These are phyloP conservation scores for Squalus acanthias DNA, from an alignment of 2,797 vertebrate species.

Conservation along the genomic window DNA sequence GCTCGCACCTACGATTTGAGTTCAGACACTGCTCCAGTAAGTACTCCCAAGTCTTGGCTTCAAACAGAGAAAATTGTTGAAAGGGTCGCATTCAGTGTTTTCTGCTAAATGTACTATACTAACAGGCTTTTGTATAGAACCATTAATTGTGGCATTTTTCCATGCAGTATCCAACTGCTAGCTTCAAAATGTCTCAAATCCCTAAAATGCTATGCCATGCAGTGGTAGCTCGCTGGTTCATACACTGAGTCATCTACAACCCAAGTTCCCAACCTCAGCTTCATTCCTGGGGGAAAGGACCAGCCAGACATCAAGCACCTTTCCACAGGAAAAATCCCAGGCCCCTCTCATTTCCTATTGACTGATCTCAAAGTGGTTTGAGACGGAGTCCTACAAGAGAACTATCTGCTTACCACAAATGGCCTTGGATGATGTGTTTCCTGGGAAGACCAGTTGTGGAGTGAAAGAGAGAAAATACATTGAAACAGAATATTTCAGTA, in stretches of 20 bases:
- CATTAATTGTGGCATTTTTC: neutral
- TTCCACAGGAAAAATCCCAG: neutral
- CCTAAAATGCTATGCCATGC: neutral
- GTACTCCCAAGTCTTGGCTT: constrained; percentile 48
- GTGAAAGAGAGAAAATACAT: neutral
- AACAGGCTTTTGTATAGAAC: neutral
- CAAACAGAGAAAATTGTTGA: neutral
- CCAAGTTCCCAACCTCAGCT: neutral
- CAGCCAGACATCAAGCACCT: neutral
- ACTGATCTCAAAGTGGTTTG: neutral
- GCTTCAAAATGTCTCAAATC: neutral
- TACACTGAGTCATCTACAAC: neutral
- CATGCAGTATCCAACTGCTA: neutral
- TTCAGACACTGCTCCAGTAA: constrained; percentile 98
- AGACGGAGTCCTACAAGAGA: neutral
- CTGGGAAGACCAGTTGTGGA: neutral
- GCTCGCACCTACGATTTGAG: constrained; percentile 96
- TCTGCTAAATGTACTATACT: neutral
- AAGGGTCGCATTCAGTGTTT: neutral
- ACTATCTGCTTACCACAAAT: neutral
- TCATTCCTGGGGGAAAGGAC: neutral
- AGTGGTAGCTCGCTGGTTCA: neutral
- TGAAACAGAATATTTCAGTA: neutral
- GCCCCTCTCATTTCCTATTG: neutral
- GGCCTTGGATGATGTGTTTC: neutral